Evolutionary conservation across 2,113 vertebrate genomes (phyloP), one percentile per base, ranked within the genome.

Genomic region (Ptyas mucosa): DNA sequence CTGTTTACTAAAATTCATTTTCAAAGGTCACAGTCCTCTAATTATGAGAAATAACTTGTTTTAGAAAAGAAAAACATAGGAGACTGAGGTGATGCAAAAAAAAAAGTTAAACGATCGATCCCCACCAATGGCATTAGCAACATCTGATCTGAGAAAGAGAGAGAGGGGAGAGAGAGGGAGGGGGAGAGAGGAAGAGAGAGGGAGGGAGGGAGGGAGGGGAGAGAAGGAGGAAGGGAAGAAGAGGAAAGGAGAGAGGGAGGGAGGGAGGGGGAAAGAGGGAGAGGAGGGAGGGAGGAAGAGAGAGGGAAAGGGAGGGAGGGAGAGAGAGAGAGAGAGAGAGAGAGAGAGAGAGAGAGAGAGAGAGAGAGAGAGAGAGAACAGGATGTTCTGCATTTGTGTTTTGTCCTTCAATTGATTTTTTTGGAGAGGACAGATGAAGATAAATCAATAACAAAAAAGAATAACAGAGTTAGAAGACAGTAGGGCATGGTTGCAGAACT

Each of bases 281-380:
- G 0, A 18, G 0, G 54, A 3, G 0, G 18, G 18, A 18, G 1
- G 18, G 6, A 43, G 54, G 1, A 3, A 2, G 21, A 8, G 55
- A 57, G 54, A 10, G 57, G 5, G n/a, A 15, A 12, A n/a, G 12
- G 2, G 64, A n/a, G 29, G 2, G 24, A 69, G 14, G 7, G 29
- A n/a, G 12, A 15, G 64, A 20, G 54, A 6, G 21, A 1, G 55
- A 12, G 0, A 21, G 5, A 2, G 1, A 20, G 20, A 5, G 18
- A 18, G 54, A 1, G 18, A 20, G 54, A 20, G 53, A 8, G 55
- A 64, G 29, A 14, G 26, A n/a, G 11, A 12, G 61, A 29, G 61
- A 9, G 21, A 64, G 11, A n/a, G 26, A 29, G 24, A 64, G 26
- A 29, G 58, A 29, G 58, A 29, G 26, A 11, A 34, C 29, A 75